These are phyloP conservation scores for Rhinatrema bivittatum DNA, from an alignment of 2,797 vertebrate genomes.

Conservation along the genomic window DNA sequence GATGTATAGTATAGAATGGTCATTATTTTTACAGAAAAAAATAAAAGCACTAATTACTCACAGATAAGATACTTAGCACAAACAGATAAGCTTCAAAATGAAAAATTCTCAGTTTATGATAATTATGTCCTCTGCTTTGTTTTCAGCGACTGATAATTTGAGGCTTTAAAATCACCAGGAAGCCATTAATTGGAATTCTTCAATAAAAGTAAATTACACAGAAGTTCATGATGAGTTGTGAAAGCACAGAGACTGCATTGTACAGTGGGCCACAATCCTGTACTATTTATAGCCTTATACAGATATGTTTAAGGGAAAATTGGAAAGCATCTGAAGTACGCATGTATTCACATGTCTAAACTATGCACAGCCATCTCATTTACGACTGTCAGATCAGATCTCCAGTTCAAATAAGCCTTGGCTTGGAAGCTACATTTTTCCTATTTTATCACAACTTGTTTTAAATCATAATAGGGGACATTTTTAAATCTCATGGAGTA, in stretches of 20 bases:
- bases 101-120: slow-evolving; percentile 77
- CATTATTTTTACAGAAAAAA: slow-evolving; percentile 74
- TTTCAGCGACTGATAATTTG: slow-evolving; percentile 79
- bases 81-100: slow-evolving; percentile 81
- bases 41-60: slow-evolving; percentile 78
- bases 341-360: too few species aligned
- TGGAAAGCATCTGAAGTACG: slow-evolving; percentile 56
- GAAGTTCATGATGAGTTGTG: slow-evolving; percentile 75
- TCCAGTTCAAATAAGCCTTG: slow-evolving; percentile 44
- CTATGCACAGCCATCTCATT: slow-evolving; percentile 57
- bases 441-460: slow-evolving; percentile 38
- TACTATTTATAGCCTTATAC: slow-evolving; percentile 59
- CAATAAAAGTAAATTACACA: slow-evolving; percentile 79
- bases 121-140: slow-evolving; percentile 79
- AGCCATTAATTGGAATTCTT: slow-evolving; percentile 82
- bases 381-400: slow-evolving; percentile 49
- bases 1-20: slow-evolving; percentile 63
- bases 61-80: slow-evolving; percentile 78
- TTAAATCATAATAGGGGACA: too few species aligned
- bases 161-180: slow-evolving; percentile 81
- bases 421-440: slow-evolving; percentile 42
- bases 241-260: slow-evolving; percentile 68
- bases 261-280: slow-evolving; percentile 57
- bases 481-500: too few species aligned
- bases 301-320: slow-evolving; percentile 54